Base-by-base conservation (phyloP, 2,888 invertebrate genomes). In the Cephus nigrinus region DNA sequence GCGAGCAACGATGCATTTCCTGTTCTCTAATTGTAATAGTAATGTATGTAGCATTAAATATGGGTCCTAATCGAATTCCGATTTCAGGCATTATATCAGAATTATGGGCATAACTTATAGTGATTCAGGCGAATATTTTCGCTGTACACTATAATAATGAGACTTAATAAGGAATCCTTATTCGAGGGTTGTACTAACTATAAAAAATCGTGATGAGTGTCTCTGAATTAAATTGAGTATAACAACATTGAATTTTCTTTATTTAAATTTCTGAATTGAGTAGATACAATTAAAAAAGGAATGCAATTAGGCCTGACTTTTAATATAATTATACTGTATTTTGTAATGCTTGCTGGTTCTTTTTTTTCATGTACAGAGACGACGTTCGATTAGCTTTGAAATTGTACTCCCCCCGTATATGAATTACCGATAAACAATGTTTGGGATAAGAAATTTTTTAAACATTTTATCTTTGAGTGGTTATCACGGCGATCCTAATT, bases 1-100 rank as follows among this genome's bases (percentile, higher is more conserved):
- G 36, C 73, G 40, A 75, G n/a, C 55, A 32, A 36, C n/a, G 55
- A 55, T 55, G 55, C 55, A 55, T 55, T 55, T 76, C 68, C 40
- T 55, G 55, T 76, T 76, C 71, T 36, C 75, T 30, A 34, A 68
- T 31, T 68, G 31, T 69, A 73, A 76, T 23, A 55, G 55, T 55
- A 55, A 30, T 31, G 68, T 68, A 35, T 73, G 74, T 68, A 68
- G 76, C n/a, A 73, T 69, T 76, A 35, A 55, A 55, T 23, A 55
- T 55, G 23, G 55, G 23, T 55, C 55, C 55, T 23, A 23, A 55
- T 55, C 55, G 55, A 23, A 55, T 55, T 55, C 23, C 23, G 55
- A 55, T 55, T 55, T 23, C 5, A 55, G 55, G 23, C 55, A 55
- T 23, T 55, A 23, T 55, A 55, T 55, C 23, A 55, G 23, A 55